These are phyloP conservation scores for Steatornis caripensis DNA, from an alignment of 2,113 vertebrate genomes.

Conservation along the genomic window DNA sequence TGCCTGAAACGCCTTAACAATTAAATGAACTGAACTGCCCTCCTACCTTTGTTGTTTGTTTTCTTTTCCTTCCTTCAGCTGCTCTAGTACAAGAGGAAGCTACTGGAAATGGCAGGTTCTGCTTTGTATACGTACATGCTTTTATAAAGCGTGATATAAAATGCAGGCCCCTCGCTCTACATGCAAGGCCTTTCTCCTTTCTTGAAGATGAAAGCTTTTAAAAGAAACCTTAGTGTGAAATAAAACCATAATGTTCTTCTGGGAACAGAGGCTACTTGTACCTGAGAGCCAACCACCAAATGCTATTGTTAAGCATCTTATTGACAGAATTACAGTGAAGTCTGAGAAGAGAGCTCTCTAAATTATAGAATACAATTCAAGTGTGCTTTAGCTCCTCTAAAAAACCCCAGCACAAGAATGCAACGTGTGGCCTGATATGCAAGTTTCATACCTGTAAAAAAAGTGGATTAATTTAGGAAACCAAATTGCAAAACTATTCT, in stretches of 20 bases:
- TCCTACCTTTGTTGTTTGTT: not conserved
- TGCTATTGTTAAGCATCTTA: not conserved
- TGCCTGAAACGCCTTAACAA: not conserved
- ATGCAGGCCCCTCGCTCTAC: not conserved
- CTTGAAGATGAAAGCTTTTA: not conserved
- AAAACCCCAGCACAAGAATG: rapidly evolving
- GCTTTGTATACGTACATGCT: not conserved
- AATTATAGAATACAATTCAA: not conserved
- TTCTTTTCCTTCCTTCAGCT: not conserved
- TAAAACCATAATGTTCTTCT: not conserved
- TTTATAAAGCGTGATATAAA: not conserved
- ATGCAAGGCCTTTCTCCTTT: not conserved
- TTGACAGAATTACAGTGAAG: not conserved
- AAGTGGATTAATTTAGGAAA: not conserved
- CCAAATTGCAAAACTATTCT: not conserved
- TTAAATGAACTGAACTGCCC: not conserved
- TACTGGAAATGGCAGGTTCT: not conserved
- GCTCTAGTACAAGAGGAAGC: not conserved
- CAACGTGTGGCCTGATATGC: not conserved
- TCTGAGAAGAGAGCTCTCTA: not conserved
- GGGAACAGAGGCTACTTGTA: not conserved
- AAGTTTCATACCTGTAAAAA: not conserved
- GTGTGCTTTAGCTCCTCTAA: not conserved
- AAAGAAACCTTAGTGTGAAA: not conserved
- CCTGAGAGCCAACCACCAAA: not conserved